Evolutionary conservation across 2,888 invertebrate genomes (phyloP).

Genomic region (Oscheius sp.): DNA sequence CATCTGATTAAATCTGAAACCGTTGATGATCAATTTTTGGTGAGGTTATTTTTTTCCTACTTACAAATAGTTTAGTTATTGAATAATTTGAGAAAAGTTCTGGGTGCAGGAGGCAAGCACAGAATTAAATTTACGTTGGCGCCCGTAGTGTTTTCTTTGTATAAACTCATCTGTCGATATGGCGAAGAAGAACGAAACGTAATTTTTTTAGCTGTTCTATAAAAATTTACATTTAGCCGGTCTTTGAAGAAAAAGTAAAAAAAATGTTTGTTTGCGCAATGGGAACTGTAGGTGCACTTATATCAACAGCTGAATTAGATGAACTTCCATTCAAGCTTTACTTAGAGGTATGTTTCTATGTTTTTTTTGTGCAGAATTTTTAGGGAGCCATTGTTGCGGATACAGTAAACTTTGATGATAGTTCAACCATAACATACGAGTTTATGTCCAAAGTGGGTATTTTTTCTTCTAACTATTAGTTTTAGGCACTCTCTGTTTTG

Average conservation of each 20-base stretch:
- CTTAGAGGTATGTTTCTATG: conserved; percentile 75
- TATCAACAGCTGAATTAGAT: conserved; percentile 89
- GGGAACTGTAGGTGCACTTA: conserved; percentile 90
- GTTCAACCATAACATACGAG: conserved; percentile 97
- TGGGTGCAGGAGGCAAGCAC: conserved; percentile 89
- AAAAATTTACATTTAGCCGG: conserved; percentile 79
- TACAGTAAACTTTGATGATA: conserved; percentile 83
- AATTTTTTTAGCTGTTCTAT: neutral
- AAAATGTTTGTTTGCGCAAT: conserved; percentile 98
- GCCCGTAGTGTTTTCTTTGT: conserved; percentile 92
- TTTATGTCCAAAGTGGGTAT: conserved; percentile 80
- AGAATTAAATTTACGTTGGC: conserved; percentile 91
- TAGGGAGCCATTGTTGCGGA: conserved; percentile 88
- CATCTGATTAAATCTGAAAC: conserved; percentile 76
- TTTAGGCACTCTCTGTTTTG: conserved; percentile 55
- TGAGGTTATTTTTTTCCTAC: conserved; percentile 58
- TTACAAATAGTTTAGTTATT: conserved; percentile 80
- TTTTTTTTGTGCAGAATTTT: conserved; percentile 23
- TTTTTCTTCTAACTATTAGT: neutral
- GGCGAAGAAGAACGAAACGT: conserved; percentile 48
- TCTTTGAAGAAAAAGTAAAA: conserved; percentile 98
- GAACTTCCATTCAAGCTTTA: conserved; percentile 92
- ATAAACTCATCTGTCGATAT: conserved; percentile 79
- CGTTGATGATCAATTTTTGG: conserved; percentile 79
- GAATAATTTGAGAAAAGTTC: conserved; percentile 86